phyloP scores from a whole-genome alignment of 1,140 invertebrate species.

The Heliconius hewitsoni region DNA sequence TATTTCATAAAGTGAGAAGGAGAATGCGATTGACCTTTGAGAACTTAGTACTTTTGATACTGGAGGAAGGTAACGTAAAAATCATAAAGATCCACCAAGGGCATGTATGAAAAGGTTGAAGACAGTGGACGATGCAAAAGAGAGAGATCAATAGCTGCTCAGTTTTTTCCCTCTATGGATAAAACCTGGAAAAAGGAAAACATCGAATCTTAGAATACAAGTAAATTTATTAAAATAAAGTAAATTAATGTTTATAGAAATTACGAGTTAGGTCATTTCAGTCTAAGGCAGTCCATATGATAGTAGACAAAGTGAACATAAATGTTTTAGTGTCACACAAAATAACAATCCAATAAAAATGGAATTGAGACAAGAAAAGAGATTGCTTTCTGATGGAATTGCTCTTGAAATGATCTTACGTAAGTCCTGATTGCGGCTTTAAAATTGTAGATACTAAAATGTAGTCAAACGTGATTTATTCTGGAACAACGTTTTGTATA shows the following conservation, averaged over 20 bases:
- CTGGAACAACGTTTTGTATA: neutral
- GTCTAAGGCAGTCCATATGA: neutral
- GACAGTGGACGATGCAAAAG: too few species aligned
- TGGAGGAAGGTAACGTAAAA: too few species aligned
- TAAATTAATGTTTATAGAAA: neutral
- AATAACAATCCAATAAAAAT: slow-evolving; percentile 32
- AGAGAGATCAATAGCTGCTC: too few species aligned
- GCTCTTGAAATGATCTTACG: slow-evolving; percentile 20
- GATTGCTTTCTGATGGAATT: slow-evolving; percentile 38
- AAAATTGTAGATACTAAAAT: neutral
- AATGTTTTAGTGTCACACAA: slow-evolving; percentile 29
- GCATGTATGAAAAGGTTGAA: too few species aligned
- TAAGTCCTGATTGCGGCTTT: slow-evolving; percentile 16
- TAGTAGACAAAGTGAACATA: slow-evolving; percentile 3
- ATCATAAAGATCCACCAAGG: too few species aligned
- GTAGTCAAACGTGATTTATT: neutral
- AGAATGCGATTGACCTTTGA: too few species aligned
- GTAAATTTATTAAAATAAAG: too few species aligned
- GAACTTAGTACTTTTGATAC: too few species aligned
- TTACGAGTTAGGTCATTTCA: neutral
- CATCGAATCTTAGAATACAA: neutral
- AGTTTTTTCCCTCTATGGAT: neutral
- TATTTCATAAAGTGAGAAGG: too few species aligned
- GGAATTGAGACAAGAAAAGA: slow-evolving; percentile 25
- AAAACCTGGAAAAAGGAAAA: neutral